phyloP scores from a whole-genome alignment of 1,140 invertebrate genomes.

The Pteromalus puparum region DNA sequence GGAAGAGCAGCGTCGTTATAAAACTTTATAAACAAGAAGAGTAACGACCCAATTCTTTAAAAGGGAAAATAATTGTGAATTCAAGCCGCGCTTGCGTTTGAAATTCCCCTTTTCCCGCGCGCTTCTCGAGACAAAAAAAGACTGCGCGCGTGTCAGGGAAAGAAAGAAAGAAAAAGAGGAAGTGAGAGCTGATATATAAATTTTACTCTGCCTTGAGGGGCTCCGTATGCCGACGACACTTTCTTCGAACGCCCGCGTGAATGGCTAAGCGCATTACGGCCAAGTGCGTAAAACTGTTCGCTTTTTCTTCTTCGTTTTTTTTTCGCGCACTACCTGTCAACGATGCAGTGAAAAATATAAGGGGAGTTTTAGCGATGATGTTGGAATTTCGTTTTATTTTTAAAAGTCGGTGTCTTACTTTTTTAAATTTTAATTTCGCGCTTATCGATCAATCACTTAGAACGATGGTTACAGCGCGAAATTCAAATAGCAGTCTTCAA shows the following conservation, averaged over 20 bases:
- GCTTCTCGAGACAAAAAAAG: too few relatives aligned
- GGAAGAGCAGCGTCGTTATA: neutral
- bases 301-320: neutral
- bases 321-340: neutral
- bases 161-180: too few relatives aligned
- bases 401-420: too few relatives aligned
- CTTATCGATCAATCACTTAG: too few relatives aligned
- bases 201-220: too few relatives aligned
- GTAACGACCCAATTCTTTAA: slow-evolving; percentile 12
- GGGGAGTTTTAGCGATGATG: too few relatives aligned
- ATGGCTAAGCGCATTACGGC: neutral
- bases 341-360: neutral
- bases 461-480: too few relatives aligned
- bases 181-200: neutral
- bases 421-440: too few relatives aligned
- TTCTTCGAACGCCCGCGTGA: neutral
- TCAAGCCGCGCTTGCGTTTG: neutral
- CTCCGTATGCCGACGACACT: too few relatives aligned
- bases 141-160: too few relatives aligned
- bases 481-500: too few relatives aligned
- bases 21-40: slow-evolving; percentile 5
- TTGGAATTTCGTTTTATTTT: too few relatives aligned
- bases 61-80: slow-evolving; percentile 4
- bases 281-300: neutral
- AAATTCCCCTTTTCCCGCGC: neutral